Conservation (phyloP, 2,888 invertebrate genomes). For the Tetranychus piercei region DNA sequence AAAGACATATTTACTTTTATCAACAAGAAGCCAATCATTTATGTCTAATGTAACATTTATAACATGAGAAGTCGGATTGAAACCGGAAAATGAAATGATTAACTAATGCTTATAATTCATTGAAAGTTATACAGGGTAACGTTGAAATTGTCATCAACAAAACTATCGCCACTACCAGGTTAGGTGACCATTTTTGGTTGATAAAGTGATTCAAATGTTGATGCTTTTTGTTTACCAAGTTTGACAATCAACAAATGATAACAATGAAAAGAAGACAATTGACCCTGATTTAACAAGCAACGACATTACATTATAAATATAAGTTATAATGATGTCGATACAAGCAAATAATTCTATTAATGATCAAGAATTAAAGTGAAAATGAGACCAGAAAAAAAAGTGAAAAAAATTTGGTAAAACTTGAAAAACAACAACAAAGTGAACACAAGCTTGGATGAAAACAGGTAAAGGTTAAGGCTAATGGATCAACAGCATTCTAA, state of each 20-base stretch:
- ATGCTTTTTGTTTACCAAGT: too few species aligned
- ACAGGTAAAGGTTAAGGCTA: background rate
- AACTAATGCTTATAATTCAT: too few species aligned
- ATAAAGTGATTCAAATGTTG: background rate
- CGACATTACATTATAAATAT: too few species aligned
- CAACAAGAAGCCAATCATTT: background rate
- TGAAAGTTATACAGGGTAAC: too few species aligned
- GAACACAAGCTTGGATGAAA: background rate
- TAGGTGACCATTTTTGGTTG: background rate
- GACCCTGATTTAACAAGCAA: too few species aligned
- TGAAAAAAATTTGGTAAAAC: background rate
- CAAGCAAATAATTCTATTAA: too few species aligned
- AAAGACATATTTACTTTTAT: background rate
- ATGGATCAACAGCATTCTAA: background rate
- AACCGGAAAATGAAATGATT: background rate
- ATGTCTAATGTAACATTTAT: background rate
- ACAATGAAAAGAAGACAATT: too few species aligned
- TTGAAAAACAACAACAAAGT: background rate
- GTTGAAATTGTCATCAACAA: background rate
- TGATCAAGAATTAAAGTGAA: background rate
- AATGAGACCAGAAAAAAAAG: conserved; percentile 1
- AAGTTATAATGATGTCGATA: too few species aligned
- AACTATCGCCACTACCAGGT: background rate
- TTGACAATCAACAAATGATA: too few species aligned
- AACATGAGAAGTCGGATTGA: background rate